Base-by-base conservation (phyloP, 2,888 invertebrate genomes). In the Cabera pusaria region DNA sequence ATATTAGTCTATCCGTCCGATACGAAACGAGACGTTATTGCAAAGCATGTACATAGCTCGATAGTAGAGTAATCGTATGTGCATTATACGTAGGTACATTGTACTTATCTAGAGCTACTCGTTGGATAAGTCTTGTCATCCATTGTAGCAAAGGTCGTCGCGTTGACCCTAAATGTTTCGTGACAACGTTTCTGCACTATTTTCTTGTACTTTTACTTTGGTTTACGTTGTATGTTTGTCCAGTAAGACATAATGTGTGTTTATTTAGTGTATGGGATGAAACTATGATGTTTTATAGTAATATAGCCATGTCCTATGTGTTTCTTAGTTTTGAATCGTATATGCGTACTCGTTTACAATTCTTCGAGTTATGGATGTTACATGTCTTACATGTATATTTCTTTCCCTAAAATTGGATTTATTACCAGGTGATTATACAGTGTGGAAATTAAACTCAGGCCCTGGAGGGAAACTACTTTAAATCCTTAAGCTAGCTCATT, bases 1-100 rank as follows among this genome's bases (percentile, higher is more conserved):
- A n/a, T n/a, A n/a, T n/a, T n/a, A n/a, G n/a, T 59, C 58, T 56
- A 47, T 54, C 49, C 52, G 51, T 42, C 52, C 50, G 59, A 59
- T 63, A 59, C 49, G 43, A 38, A 31, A 41, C 50, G 42, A n/a
- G n/a, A 49, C 39, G 48, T 49, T 42, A 33, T 44, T 33, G 42
- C 44, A 36, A 39, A 44, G 52, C 52, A 58, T 58, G n/a, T n/a
- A n/a, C n/a, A n/a, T n/a, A n/a, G n/a, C n/a, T n/a, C n/a, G n/a
- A n/a, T n/a, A n/a, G n/a, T n/a, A n/a, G n/a, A n/a, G n/a, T n/a
- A n/a, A n/a, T n/a, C n/a, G n/a, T n/a, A n/a, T n/a, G n/a, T n/a
- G n/a, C n/a, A n/a, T n/a, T n/a, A n/a, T n/a, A n/a, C n/a, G n/a
- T n/a, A n/a, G n/a, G n/a, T n/a, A n/a, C n/a, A n/a, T n/a, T n/a